Base-by-base conservation (phyloP, 64 coral and sea anemone species). In the Platygyra sinensis region DNA sequence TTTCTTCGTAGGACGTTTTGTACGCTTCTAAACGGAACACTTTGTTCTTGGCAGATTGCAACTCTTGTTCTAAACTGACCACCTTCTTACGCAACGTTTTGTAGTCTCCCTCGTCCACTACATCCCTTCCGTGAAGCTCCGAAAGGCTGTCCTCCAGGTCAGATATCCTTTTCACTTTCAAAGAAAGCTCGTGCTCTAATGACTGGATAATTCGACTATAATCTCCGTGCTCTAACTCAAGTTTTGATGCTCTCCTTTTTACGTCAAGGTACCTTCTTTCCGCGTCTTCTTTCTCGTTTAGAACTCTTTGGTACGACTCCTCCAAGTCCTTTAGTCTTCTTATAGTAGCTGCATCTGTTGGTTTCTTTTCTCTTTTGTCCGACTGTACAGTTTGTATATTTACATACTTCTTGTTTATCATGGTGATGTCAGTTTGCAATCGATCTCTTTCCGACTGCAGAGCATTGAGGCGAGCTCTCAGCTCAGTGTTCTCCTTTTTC, bases 1-100 rank as follows among this genome's bases (percentile, higher is more conserved):
- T 99, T n/a, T 95, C 94, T 61, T 99, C 97, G 25, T 96, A 99
- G 24, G 97, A 95, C 10, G 94, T 88, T 39, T 99, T 99, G 42
- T 99, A 99, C 4, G 97, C 97, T 79, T 99, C 97, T 22, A 99
- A 62, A 24, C 97, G 88, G 30, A 85, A 91, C 6, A 89, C 82
- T 80, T 98, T 98, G 38, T 98, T 98, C 60, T 98, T 98, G 16
- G 89, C 79, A 0, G 91, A 79, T n/a, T 92, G 94, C 5, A 98
- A 39, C 39, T 98, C 96, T 83, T 98, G 96, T 20, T 98, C 96
- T 8, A 95, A 74, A 80, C 87, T 92, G 39, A 95, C 90, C 8
- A 98, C 72, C 49, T 91, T 98, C 73, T 95, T 98, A 19, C 88
- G 87, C 14, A 95, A 79, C 24, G 79, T 87, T 49, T 90, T 93